phyloP scores from a whole-genome alignment of 1,140 invertebrate genomes.

The Dermatophagoides farinae region DNA sequence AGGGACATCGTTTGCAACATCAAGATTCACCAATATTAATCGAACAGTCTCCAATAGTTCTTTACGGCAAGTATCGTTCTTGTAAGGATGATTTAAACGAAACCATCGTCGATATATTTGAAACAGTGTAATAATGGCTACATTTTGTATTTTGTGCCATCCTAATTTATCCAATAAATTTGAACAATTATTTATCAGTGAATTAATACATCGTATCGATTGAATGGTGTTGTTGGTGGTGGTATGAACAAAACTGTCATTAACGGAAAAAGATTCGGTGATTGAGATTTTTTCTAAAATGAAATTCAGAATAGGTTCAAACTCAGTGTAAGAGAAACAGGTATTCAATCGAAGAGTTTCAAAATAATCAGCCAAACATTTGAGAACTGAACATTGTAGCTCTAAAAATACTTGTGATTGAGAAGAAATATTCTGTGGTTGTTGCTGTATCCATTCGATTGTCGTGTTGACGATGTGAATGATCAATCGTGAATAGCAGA shows the following conservation, averaged over 20 bases:
- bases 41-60: neutral
- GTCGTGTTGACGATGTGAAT: too few species aligned
- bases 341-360: too few species aligned
- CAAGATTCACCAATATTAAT: neutral
- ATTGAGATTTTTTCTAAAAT: neutral
- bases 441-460: too few species aligned
- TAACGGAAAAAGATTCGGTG: neutral
- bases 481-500: too few species aligned
- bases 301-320: neutral
- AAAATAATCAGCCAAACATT: neutral
- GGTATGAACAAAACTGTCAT: too few species aligned
- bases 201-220: neutral
- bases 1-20: neutral
- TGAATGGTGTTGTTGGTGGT: neutral
- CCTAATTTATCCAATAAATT: neutral
- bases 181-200: neutral
- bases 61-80: neutral
- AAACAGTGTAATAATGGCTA: neutral
- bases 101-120: slow-evolving; percentile 5
- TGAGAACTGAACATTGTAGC: neutral
- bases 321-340: neutral
- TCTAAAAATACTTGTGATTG: neutral
- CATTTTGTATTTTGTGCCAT: neutral
- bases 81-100: neutral
- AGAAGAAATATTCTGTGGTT: neutral